Base-by-base conservation (phyloP, 1,140 invertebrate genomes). In the Andricus grossulariae region DNA sequence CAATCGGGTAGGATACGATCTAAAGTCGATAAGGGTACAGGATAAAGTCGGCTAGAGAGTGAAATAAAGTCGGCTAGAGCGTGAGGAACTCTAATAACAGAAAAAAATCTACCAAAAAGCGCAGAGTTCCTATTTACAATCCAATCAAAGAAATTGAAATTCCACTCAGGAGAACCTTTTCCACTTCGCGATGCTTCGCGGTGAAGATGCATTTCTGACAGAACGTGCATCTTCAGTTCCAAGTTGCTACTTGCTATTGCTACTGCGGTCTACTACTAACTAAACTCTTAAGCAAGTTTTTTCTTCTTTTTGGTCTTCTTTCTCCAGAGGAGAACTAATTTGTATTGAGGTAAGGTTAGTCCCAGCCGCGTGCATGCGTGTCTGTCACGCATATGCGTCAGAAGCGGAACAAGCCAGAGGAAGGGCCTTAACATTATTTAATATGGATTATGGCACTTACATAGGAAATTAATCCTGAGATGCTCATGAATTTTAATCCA, bases 361-460 rank as follows among this genome's bases (percentile, higher is more conserved):
- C 78, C 80, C 75, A 80, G 74, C 80, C 81, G 82, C 84, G 85
- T 84, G 86, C 85, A 85, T 84, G 88, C 87, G 87, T 89, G 86
- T 88, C 88, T 87, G 86, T 88, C 86, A 87, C 86, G 86, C 87
- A 88, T 88, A 84, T 89, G 88, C 87, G 85, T 88, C 87, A 86
- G 83, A 82, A 87, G 82, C 84, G 82, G 74, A 87, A 85, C 86
- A 86, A 76, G 82, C 72, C 76, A 80, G 70, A 77, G 55, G 18
- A 70, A 51, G 75, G 49, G 66, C 72, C 16, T 25, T 66, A 45
- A 39, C 25, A 25, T 66, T 7, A 11, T 45, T 45, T 45, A 45
- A 39, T 39, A 66, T 39, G 60, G 60, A n/a, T 45, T 39, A 66
- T 45, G 39, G 39, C 10, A 45, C 39, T 66, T 39, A 39, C 7